Percentiles rank a stretch among this genome's conserved stretches.
Conservation (phyloP, 1,140 invertebrate genomes). For the Eubasilissa regina region DNA sequence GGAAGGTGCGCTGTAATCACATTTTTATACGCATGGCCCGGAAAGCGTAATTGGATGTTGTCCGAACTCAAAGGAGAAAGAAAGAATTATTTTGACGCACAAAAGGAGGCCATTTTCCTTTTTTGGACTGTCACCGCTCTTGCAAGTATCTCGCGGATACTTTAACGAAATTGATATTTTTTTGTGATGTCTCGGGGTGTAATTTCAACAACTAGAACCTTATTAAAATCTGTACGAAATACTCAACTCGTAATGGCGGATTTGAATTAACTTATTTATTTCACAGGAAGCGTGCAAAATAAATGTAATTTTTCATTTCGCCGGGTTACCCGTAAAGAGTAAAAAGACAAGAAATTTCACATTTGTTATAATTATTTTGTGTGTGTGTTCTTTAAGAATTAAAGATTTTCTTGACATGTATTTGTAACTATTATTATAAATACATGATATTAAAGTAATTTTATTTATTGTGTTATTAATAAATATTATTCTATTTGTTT, state of each 20-base stretch:
- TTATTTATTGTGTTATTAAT: too few relatives aligned
- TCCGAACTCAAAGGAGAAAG: constrained; percentile 48
- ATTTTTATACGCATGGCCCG: constrained; percentile 51
- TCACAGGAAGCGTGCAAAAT: too few relatives aligned
- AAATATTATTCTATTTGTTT: too few relatives aligned
- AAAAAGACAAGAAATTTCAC: too few relatives aligned
- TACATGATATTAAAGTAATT: too few relatives aligned
- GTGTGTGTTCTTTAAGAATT: too few relatives aligned
- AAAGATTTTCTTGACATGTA: too few relatives aligned
- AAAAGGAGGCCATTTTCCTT: constrained; percentile 48
- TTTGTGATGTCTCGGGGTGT: too few relatives aligned
- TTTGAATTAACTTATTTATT: constrained; percentile 17
- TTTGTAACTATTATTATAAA: too few relatives aligned
- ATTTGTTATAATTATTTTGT: too few relatives aligned
- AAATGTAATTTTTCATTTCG: too few relatives aligned
- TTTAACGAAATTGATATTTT: constrained; percentile 29
- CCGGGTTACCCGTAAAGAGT: too few relatives aligned
- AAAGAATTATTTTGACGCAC: constrained; percentile 49
- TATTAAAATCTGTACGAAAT: background rate
- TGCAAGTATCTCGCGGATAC: constrained; percentile 21
- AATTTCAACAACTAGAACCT: background rate
- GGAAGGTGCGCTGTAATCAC: constrained; percentile 50
- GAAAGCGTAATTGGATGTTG: constrained; percentile 56
- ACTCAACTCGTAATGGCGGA: background rate
- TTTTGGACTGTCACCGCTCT: constrained; percentile 44